Percentiles rank a stretch among this genome's conserved stretches.
Evolutionary conservation across 2,113 vertebrate species (phyloP).

Genomic region (Sander vitreus): DNA sequence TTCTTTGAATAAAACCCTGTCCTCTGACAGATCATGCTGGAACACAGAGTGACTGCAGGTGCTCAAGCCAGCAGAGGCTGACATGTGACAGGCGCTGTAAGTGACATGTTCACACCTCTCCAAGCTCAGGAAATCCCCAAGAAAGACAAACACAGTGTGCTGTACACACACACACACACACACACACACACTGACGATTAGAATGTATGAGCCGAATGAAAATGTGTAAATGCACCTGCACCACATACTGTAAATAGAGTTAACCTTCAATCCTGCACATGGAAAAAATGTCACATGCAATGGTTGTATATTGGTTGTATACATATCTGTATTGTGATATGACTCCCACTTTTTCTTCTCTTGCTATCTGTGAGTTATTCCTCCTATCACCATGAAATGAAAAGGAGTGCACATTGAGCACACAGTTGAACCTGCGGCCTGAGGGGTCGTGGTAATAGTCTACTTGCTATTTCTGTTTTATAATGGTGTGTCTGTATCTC

Average conservation of each 20-base stretch:
- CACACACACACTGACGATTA: not conserved
- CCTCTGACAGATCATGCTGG: not conserved
- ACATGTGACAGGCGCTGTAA: constrained; percentile 20
- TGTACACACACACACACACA: not conserved
- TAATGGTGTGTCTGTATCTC: constrained; percentile 35
- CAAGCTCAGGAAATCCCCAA: constrained; percentile 54
- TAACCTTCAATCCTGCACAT: not conserved
- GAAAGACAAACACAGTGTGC: constrained; percentile 7
- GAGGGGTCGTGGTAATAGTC: constrained; percentile 11
- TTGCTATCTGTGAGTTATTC: not conserved
- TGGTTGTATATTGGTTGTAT: not conserved
- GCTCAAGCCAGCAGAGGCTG: constrained; percentile 1
- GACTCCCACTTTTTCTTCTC: not conserved
- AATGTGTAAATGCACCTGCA: not conserved
- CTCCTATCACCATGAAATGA: not conserved
- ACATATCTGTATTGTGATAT: not conserved
- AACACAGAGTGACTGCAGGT: constrained; percentile 8
- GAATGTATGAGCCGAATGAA: not conserved
- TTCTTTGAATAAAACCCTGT: constrained; percentile 14
- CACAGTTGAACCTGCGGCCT: constrained; percentile 29
- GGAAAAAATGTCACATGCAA: not conserved
- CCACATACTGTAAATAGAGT: not conserved
- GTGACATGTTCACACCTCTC: constrained; percentile 52
- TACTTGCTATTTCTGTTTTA: constrained; percentile 30
- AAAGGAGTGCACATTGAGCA: constrained; percentile 10